Evolutionary conservation across 2,888 invertebrate species (phyloP).

Genomic region (Callimorpha dominula): DNA sequence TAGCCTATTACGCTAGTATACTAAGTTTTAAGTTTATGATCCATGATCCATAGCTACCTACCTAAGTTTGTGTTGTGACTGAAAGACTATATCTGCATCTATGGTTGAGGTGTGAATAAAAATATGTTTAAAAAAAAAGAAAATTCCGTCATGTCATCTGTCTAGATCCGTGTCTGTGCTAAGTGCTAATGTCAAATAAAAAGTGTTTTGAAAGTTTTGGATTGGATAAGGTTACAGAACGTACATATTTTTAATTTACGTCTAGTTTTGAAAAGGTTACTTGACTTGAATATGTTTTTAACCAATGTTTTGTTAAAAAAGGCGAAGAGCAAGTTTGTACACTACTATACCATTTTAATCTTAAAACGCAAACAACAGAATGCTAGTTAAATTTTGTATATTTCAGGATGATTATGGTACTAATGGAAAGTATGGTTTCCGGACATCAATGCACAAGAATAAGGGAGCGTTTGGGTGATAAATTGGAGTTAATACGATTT

Average conservation of each 20-base stretch:
- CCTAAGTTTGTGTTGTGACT: no score
- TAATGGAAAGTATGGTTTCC: constrained; percentile 92
- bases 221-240: neutral
- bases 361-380: neutral
- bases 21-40: no score
- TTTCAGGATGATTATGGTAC: constrained; percentile 91
- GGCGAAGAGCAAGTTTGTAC: constrained; percentile 91
- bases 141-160: no score
- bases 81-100: no score
- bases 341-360: neutral
- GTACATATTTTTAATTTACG: neutral
- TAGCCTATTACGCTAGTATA: no score
- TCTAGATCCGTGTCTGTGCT: neutral
- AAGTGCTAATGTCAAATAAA: neutral
- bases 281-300: constrained; percentile 87
- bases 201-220: neutral
- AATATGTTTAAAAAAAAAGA: no score
- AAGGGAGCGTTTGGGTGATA: constrained; percentile 92
- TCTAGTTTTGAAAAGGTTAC: neutral
- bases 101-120: no score
- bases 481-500: constrained; percentile 90
- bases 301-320: constrained; percentile 90
- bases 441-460: constrained; percentile 90
- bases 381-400: neutral
- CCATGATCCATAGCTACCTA: no score